These are phyloP conservation scores for Pseudomyrmex gracilis DNA, from an alignment of 1,140 invertebrate genomes.

Conservation along the genomic window DNA sequence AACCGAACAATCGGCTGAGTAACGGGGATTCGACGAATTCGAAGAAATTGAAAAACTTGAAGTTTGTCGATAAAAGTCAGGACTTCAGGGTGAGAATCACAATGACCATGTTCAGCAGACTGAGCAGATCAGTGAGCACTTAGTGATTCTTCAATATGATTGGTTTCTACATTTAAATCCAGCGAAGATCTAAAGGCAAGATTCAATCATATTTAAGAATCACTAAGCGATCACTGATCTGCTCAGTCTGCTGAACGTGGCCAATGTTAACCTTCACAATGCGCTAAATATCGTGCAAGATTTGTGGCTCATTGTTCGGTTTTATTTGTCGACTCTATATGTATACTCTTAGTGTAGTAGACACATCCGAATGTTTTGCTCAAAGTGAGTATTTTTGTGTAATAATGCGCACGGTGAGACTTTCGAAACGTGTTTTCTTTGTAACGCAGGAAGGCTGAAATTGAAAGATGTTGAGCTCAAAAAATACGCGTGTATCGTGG, in stretches of 20 bases:
- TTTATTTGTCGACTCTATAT: constrained; percentile 56
- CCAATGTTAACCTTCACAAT: not conserved
- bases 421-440: constrained; percentile 76
- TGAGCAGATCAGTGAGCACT: too few species aligned
- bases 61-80: not conserved
- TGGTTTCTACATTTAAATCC: too few species aligned
- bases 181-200: too few species aligned
- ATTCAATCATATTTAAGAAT: too few species aligned
- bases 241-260: too few species aligned
- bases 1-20: constrained; percentile 15
- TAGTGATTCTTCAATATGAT: too few species aligned
- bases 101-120: too few species aligned
- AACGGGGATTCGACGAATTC: not conserved
- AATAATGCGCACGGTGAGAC: constrained; percentile 60
- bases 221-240: too few species aligned
- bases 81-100: too few species aligned
- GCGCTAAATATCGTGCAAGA: constrained; percentile 23
- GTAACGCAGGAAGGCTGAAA: constrained; percentile 79
- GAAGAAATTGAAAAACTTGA: too few species aligned
- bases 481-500: constrained; percentile 69
- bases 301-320: constrained; percentile 42
- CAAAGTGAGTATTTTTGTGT: constrained; percentile 75
- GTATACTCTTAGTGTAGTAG: constrained; percentile 69
- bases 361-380: constrained; percentile 77
- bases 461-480: constrained; percentile 81